These are phyloP conservation scores for Drosophila paramelanica DNA, from an alignment of 2,888 invertebrate species.

Conservation along the genomic window DNA sequence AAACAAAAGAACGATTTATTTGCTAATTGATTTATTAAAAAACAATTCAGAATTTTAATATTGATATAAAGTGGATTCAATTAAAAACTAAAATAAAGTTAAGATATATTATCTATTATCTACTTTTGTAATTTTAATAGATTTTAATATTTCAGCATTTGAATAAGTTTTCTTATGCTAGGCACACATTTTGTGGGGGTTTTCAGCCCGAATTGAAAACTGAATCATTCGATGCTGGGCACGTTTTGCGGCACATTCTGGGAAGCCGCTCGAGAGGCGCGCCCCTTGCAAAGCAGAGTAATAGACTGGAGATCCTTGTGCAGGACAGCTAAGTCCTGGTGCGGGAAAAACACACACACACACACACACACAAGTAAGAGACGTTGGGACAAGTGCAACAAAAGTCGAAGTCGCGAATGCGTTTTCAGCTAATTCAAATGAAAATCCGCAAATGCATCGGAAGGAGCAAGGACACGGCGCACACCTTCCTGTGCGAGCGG, in stretches of 20 bases:
- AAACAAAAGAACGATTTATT: too few species aligned
- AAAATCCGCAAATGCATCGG: constrained; percentile 58
- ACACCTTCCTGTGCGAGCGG: constrained; percentile 38
- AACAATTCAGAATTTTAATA: too few species aligned
- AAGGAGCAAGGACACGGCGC: constrained; percentile 54
- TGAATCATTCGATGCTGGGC: background rate
- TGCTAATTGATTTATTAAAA: too few species aligned
- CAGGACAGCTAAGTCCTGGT: constrained; percentile 5
- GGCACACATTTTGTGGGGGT: too few species aligned
- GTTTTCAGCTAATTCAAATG: constrained; percentile 38
- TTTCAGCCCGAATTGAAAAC: too few species aligned
- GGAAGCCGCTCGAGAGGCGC: constrained; percentile 30
- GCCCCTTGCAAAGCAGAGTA: constrained; percentile 18
- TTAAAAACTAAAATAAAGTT: too few species aligned
- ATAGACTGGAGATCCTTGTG: constrained; percentile 14
- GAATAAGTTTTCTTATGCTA: too few species aligned
- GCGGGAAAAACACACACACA: constrained; percentile 32
- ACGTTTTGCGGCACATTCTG: constrained; percentile 20
- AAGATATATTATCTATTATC: too few species aligned
- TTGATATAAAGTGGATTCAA: too few species aligned
- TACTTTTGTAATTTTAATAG: too few species aligned
- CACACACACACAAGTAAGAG: constrained; percentile 4
- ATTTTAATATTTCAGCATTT: too few species aligned
- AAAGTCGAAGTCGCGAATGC: constrained; percentile 53
- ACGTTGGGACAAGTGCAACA: constrained; percentile 54